Conservation (phyloP, 2,888 invertebrate species). For the Patella ulyssiponensis region DNA sequence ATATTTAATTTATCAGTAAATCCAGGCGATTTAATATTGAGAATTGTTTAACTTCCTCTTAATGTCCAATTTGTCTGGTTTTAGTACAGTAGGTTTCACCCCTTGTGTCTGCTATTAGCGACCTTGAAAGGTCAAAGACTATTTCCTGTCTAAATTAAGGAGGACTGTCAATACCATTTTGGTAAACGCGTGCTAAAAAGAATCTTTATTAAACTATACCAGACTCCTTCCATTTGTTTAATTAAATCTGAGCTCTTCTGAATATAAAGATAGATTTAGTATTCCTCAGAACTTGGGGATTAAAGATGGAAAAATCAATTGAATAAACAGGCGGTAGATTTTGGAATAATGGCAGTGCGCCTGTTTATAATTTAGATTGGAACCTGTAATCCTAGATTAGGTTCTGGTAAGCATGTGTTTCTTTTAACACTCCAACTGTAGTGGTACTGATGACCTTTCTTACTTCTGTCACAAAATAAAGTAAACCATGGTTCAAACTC, state of each 20-base stretch:
- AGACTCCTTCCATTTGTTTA: slow-evolving; percentile 12
- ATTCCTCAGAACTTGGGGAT: not conserved
- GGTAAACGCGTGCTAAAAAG: slow-evolving; percentile 13
- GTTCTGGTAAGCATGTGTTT: not conserved
- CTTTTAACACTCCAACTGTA: not conserved
- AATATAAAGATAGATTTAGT: slow-evolving; percentile 13
- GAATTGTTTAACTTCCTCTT: slow-evolving; percentile 9
- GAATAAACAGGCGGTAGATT: slow-evolving; percentile 3
- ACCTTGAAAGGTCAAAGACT: slow-evolving; percentile 6
- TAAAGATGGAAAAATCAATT: slow-evolving; percentile 7
- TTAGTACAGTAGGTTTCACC: not conserved
- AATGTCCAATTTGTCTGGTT: slow-evolving; percentile 13
- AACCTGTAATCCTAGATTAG: not conserved
- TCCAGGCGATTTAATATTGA: slow-evolving; percentile 2
- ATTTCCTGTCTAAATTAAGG: slow-evolving; percentile 9
- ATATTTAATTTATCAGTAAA: not conserved
- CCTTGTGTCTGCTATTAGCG: not conserved
- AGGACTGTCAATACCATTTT: slow-evolving; percentile 4
- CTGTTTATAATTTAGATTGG: slow-evolving; percentile 12
- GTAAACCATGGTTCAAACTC: no score
- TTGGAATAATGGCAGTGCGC: not conserved
- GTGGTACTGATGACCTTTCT: no score
- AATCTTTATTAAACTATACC: slow-evolving; percentile 7
- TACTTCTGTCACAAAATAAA: no score
- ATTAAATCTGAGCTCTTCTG: slow-evolving; percentile 5